Percentiles rank a stretch among this genome's conserved stretches.
Conservation (phyloP, 35 echinoderm and acorn worm species). For the Ophiothrix spiculata region DNA sequence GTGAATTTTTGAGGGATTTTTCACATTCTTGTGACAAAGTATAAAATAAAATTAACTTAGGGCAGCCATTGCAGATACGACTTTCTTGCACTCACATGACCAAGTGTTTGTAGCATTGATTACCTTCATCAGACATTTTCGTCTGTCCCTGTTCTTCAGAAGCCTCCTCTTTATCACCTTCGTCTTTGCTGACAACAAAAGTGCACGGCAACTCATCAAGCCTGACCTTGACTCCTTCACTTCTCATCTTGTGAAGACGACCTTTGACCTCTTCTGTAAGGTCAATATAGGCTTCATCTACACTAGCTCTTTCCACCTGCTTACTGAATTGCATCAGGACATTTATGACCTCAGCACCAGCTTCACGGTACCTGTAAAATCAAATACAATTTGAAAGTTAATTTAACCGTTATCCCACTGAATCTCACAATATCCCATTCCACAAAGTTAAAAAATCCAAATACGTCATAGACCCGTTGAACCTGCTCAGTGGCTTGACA, state of each 20-base stretch:
- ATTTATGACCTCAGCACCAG: constrained; percentile 86
- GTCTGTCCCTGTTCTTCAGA: background rate
- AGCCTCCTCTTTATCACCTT: background rate
- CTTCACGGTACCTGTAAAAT: constrained; percentile 82
- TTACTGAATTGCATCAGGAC: constrained; percentile 83
- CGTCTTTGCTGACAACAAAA: constrained; percentile 55
- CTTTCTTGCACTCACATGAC: too few relatives aligned
- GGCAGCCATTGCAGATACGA: too few relatives aligned
- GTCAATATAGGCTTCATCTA: constrained; percentile 96
- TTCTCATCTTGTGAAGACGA: constrained; percentile 43
- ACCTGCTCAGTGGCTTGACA: too few relatives aligned
- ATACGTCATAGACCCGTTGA: too few relatives aligned
- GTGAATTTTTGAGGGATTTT: too few relatives aligned
- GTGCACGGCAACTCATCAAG: constrained; percentile 70
- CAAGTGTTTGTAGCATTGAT: too few relatives aligned
- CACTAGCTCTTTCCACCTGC: constrained; percentile 83
- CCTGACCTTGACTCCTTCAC: constrained; percentile 22
- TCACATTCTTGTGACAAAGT: too few relatives aligned
- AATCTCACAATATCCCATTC: too few relatives aligned
- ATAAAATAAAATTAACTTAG: too few relatives aligned
- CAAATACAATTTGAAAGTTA: too few relatives aligned
- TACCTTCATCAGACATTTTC: constrained; percentile 35
- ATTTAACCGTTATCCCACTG: too few relatives aligned
- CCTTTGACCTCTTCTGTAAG: constrained; percentile 77
- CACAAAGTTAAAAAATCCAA: too few relatives aligned